Percentiles rank a stretch among this genome's conserved stretches.
Conservation (phyloP, 1,140 invertebrate species). For the Campodea augens region DNA sequence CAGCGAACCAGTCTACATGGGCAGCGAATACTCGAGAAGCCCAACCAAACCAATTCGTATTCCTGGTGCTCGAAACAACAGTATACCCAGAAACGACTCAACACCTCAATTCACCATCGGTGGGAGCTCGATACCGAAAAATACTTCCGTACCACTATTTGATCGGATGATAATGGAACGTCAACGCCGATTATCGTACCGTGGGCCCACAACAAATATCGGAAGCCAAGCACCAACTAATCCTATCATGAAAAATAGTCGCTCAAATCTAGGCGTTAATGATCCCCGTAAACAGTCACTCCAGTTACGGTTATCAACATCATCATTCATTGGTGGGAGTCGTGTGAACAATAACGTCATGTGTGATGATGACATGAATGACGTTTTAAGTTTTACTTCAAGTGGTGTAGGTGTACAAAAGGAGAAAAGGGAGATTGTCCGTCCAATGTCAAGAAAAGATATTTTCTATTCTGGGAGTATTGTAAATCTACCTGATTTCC, state of each 20-base stretch:
- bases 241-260: background rate
- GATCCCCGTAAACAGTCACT: conserved; percentile 40
- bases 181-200: conserved; percentile 8
- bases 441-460: conserved; percentile 87
- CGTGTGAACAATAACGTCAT: conserved; percentile 34
- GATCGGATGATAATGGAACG: conserved; percentile 35
- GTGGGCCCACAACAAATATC: too few species aligned
- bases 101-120: conserved; percentile 13
- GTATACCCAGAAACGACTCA: conserved; percentile 16
- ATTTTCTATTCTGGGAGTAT: conserved; percentile 96
- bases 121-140: conserved; percentile 44
- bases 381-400: conserved; percentile 21
- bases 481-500: conserved; percentile 73
- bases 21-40: too few species aligned
- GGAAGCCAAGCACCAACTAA: background rate
- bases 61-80: conserved; percentile 1
- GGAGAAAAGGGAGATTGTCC: conserved; percentile 49
- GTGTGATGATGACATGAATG: conserved; percentile 25
- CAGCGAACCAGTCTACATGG: too few species aligned
- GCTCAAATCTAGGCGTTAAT: background rate
- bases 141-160: conserved; percentile 71
- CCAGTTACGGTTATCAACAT: conserved; percentile 33
- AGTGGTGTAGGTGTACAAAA: conserved; percentile 24
- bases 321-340: conserved; percentile 34
- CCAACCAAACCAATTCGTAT: conserved; percentile 7